Evolutionary conservation across 2,888 invertebrate genomes (phyloP).

Genomic region (Tipula vernalis): DNA sequence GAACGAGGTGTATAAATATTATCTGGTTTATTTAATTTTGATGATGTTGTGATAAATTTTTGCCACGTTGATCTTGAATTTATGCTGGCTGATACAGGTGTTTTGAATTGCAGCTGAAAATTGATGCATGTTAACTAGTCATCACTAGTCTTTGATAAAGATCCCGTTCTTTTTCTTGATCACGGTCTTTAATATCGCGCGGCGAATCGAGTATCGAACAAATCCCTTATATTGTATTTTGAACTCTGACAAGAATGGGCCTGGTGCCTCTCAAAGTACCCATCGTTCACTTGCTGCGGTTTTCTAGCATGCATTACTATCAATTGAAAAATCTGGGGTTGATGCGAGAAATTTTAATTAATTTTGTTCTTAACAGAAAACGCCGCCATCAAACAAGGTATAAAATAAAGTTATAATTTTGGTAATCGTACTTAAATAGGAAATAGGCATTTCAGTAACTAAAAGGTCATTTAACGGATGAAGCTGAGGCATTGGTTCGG

Average conservation of each 20-base stretch:
- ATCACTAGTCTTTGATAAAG: slow-evolving; percentile 17
- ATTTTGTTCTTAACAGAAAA: slow-evolving; percentile 19
- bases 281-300: slow-evolving; percentile 98
- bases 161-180: slow-evolving; percentile 41
- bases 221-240: slow-evolving; percentile 62
- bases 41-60: slow-evolving; percentile 10
- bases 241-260: slow-evolving; percentile 91
- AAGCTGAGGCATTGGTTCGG: too few species aligned
- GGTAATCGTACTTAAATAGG: too few species aligned
- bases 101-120: slow-evolving; percentile 26
- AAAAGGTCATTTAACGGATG: too few species aligned
- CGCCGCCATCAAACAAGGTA: too few species aligned
- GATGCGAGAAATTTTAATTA: slow-evolving; percentile 17
- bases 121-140: too few species aligned
- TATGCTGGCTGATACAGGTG: slow-evolving; percentile 20
- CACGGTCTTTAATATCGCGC: slow-evolving; percentile 40
- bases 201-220: slow-evolving; percentile 49
- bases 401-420: too few species aligned
- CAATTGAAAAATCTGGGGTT: slow-evolving; percentile 72
- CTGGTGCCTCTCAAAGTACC: slow-evolving; percentile 97
- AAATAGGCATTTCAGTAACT: too few species aligned
- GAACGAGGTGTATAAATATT: slow-evolving; percentile 16
- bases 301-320: slow-evolving; percentile 99
- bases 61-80: slow-evolving; percentile 14
- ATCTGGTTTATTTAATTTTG: slow-evolving; percentile 15